Conservation (phyloP, 2,113 vertebrate species). For the Gnathonemus longibarbis region DNA sequence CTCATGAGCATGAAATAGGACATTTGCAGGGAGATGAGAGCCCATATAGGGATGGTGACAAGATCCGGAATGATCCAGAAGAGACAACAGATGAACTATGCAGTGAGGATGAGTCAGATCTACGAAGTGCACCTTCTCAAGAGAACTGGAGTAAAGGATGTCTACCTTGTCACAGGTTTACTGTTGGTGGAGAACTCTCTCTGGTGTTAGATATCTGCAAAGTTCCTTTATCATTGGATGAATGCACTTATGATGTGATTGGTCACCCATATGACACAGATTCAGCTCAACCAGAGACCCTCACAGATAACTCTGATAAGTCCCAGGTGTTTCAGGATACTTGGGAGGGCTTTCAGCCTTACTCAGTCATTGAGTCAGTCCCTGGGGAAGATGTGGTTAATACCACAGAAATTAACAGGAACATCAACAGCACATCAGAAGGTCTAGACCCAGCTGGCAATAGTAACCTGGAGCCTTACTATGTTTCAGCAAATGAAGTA, state of each 20-base stretch:
- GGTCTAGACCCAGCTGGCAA: slow-evolving; percentile 30
- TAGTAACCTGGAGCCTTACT: slow-evolving; percentile 54
- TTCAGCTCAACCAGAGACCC: slow-evolving; percentile 61
- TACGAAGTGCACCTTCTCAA: slow-evolving; percentile 21
- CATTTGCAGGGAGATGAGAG: slow-evolving; percentile 27
- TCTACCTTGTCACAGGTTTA: slow-evolving; percentile 19
- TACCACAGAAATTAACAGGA: slow-evolving; percentile 52
- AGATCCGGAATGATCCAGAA: slow-evolving; percentile 30
- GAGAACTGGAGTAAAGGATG: slow-evolving; percentile 29
- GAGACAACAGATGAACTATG: slow-evolving; percentile 31
- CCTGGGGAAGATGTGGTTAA: slow-evolving; percentile 33
- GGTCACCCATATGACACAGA: slow-evolving; percentile 55
- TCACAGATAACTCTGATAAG: slow-evolving; percentile 58
- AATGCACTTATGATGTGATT: slow-evolving; percentile 65
- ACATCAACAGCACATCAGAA: slow-evolving; percentile 23
- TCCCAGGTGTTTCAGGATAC: slow-evolving; percentile 58
- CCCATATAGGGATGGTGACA: slow-evolving; percentile 8
- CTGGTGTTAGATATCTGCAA: slow-evolving; percentile 48
- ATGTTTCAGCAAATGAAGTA: slow-evolving; percentile 56
- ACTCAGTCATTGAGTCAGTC: slow-evolving; percentile 59
- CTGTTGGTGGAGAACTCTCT: slow-evolving; percentile 36
- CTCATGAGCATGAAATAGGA: slow-evolving; percentile 29
- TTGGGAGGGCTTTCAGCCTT: slow-evolving; percentile 60
- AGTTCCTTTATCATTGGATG: slow-evolving; percentile 55
- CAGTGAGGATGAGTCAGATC: slow-evolving; percentile 27